Evolutionary conservation across 2,797 vertebrate species (phyloP).

Genomic region (Limosa lapponica): DNA sequence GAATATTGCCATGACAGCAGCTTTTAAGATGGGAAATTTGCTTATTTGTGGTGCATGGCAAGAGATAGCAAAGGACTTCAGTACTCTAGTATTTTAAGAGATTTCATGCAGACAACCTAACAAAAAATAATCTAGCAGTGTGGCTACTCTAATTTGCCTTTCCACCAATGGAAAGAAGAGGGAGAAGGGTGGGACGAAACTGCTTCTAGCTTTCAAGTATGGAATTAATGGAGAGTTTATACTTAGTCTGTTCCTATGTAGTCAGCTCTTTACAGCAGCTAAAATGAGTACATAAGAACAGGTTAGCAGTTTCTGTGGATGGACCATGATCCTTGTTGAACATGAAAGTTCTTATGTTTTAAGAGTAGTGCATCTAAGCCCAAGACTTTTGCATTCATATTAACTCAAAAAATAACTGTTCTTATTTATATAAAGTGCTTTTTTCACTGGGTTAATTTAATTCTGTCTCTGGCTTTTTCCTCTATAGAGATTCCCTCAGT

Average conservation of each 20-base stretch:
- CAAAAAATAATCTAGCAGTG: not conserved
- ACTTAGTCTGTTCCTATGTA: not conserved
- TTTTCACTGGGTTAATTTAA: not conserved
- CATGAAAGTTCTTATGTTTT: not conserved
- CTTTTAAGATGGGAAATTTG: not conserved
- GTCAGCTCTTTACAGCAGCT: not conserved
- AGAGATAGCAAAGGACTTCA: not conserved
- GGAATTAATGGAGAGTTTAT: not conserved
- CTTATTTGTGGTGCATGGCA: not conserved
- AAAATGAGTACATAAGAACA: not conserved
- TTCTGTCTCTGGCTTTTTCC: not conserved
- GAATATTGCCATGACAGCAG: not conserved
- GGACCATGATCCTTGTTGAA: not conserved
- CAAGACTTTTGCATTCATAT: not conserved
- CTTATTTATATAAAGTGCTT: fast-evolving
- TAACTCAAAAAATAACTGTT: not conserved
- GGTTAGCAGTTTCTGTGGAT: not conserved
- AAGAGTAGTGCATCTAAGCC: not conserved
- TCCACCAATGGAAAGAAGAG: not conserved
- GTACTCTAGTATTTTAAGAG: not conserved
- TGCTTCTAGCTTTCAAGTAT: not conserved
- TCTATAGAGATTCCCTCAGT: not conserved
- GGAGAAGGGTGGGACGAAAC: not conserved
- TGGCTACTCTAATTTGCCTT: not conserved
- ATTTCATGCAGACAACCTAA: not conserved